A percentile compares a stretch with the other conserved stretches of the same genome.
Evolutionary conservation across 2,797 vertebrate species (phyloP).

Genomic region (Cephalopachus bancanus): DNA sequence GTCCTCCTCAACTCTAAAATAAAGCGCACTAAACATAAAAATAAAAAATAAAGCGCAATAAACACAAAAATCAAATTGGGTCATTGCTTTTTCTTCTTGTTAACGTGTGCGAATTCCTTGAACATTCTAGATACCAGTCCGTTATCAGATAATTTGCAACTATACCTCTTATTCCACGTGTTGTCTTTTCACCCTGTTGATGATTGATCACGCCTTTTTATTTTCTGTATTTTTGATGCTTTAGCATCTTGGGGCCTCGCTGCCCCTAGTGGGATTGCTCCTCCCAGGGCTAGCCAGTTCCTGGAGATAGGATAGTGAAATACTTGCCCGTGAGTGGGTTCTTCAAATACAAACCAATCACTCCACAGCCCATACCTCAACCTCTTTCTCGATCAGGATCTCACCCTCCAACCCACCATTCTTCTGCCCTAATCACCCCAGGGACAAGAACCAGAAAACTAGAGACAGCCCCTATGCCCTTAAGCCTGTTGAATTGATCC

Average conservation of each 20-base stretch:
- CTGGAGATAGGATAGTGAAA: neutral
- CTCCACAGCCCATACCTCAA: neutral
- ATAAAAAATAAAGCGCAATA: too few relatives aligned
- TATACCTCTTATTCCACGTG: neutral
- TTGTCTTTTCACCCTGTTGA: neutral
- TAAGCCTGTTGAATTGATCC: neutral
- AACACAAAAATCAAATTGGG: neutral
- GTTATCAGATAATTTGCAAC: neutral
- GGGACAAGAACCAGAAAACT: neutral
- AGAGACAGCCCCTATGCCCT: neutral
- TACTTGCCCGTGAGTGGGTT: neutral
- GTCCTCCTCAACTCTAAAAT: too few relatives aligned
- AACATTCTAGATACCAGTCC: neutral
- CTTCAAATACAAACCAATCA: neutral
- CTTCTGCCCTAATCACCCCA: neutral
- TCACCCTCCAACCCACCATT: neutral
- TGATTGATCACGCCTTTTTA: neutral
- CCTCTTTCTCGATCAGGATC: neutral
- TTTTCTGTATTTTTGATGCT: neutral
- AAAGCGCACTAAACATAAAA: too few relatives aligned
- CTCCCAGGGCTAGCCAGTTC: neutral
- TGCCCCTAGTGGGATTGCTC: neutral
- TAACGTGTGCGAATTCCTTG: neutral
- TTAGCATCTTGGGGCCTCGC: neutral
- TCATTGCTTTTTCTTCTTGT: neutral